Percentiles rank a stretch among this genome's conserved stretches.
Conservation (phyloP, 2,797 vertebrate species). For the Melanogrammus aeglefinus region DNA sequence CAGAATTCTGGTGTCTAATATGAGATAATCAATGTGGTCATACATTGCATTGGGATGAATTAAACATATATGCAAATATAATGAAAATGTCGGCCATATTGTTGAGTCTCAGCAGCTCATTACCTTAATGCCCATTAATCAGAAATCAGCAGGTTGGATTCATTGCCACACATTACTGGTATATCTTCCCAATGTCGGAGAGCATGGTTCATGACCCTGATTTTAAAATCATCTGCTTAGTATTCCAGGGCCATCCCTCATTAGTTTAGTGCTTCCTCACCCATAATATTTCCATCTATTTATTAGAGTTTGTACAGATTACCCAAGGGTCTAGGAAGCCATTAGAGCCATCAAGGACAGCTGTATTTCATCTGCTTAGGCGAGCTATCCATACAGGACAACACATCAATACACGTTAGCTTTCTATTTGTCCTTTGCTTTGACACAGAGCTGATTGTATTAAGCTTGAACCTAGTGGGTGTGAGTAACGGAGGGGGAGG, state of each 20-base stretch:
- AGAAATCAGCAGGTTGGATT: not conserved
- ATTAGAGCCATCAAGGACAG: conserved; percentile 14
- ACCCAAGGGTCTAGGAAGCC: conserved; percentile 15
- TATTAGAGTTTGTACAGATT: conserved; percentile 8
- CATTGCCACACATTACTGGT: not conserved
- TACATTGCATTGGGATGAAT: not conserved
- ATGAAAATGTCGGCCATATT: not conserved
- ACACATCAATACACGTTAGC: not conserved
- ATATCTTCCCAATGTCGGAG: not conserved
- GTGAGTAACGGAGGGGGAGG: conserved; percentile 3
- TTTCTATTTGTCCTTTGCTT: not conserved
- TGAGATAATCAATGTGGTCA: not conserved
- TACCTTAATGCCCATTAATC: not conserved
- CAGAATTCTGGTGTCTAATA: not conserved
- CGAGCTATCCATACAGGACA: not conserved
- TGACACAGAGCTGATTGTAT: not conserved
- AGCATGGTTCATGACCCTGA: not conserved
- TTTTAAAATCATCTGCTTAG: conserved; percentile 12
- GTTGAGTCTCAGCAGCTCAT: not conserved
- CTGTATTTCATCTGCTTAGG: not conserved
- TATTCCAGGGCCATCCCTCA: conserved; percentile 10
- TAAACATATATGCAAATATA: not conserved
- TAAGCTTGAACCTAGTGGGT: not conserved
- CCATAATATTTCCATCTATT: conserved; percentile 17
- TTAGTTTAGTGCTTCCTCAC: conserved; percentile 3